Evolutionary conservation across 2,797 vertebrate species (phyloP).

Genomic region (Gymnoscopelus microlampas): DNA sequence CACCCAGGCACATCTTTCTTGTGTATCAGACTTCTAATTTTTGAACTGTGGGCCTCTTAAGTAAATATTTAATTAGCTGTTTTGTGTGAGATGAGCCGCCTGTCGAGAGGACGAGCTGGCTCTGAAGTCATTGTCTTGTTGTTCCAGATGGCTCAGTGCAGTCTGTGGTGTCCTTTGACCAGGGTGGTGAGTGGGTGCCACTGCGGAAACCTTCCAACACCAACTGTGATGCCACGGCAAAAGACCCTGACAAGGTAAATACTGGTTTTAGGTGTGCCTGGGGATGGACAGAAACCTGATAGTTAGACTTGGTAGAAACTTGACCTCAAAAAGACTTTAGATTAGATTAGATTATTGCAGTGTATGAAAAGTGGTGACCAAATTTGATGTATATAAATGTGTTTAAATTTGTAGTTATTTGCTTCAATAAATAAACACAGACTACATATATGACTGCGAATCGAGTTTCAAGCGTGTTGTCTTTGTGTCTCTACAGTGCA

Average conservation of each 20-base stretch:
- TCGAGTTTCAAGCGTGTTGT: not conserved
- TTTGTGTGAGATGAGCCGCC: constrained; percentile 50
- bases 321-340: not conserved
- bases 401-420: too few species aligned
- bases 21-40: constrained; percentile 47
- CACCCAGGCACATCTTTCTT: not conserved
- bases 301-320: not conserved
- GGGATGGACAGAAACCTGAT: not conserved
- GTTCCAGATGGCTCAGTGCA: constrained; percentile 88
- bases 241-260: constrained; percentile 86
- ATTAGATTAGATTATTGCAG: too few species aligned
- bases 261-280: not conserved
- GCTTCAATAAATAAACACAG: too few species aligned
- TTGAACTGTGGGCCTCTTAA: constrained; percentile 42
- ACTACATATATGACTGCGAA: not conserved
- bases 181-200: constrained; percentile 91
- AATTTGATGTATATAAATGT: too few species aligned
- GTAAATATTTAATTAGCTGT: constrained; percentile 73
- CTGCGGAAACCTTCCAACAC: constrained; percentile 87
- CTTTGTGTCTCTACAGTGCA: constrained; percentile 83
- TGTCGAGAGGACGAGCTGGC: constrained; percentile 31
- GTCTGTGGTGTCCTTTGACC: constrained; percentile 93
- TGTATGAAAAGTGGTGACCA: too few species aligned
- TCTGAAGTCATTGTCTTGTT: constrained; percentile 29
- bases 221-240: constrained; percentile 87